These are phyloP conservation scores for Ectemnius continuus DNA, from an alignment of 2,888 invertebrate genomes.

Conservation along the genomic window DNA sequence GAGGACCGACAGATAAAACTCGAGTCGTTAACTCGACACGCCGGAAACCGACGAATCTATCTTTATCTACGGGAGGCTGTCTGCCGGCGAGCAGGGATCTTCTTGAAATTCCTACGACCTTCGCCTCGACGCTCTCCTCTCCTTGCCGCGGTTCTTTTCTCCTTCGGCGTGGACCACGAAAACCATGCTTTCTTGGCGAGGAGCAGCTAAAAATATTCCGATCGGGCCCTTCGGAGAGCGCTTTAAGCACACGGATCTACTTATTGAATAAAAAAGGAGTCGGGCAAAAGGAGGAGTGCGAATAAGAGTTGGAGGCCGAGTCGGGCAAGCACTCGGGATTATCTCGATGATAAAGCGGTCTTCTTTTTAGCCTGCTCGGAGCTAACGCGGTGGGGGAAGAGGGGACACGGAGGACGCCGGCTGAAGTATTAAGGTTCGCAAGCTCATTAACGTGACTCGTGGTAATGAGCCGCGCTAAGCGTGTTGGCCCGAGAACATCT, in stretches of 20 bases:
- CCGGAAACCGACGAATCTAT: slow-evolving; percentile 75
- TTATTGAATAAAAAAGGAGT: neutral
- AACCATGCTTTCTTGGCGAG: slow-evolving; percentile 15
- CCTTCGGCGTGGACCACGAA: neutral
- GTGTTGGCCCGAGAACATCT: slow-evolving; percentile 59
- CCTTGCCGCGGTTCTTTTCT: slow-evolving; percentile 22
- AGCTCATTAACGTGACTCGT: slow-evolving; percentile 67
- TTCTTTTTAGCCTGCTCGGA: slow-evolving; percentile 39
- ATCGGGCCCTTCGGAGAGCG: neutral
- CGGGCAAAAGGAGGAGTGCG: neutral
- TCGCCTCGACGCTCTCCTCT: slow-evolving; percentile 23
- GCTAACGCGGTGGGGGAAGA: slow-evolving; percentile 33
- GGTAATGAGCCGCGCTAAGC: slow-evolving; percentile 67
- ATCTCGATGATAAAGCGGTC: slow-evolving; percentile 17
- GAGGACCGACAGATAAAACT: slow-evolving; percentile 67
- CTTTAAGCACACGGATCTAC: too few species aligned
- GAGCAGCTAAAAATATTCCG: slow-evolving; percentile 14
- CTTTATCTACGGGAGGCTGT: slow-evolving; percentile 68
- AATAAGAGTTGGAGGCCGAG: neutral
- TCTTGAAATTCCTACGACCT: slow-evolving; percentile 56
- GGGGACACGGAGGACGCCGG: slow-evolving; percentile 34
- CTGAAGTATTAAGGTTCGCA: slow-evolving; percentile 57
- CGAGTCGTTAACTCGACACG: slow-evolving; percentile 75
- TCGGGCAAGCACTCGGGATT: slow-evolving; percentile 10
- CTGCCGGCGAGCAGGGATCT: slow-evolving; percentile 47